Evolutionary conservation across 2,113 vertebrate genomes (phyloP).

Genomic region (Gulo gulo): DNA sequence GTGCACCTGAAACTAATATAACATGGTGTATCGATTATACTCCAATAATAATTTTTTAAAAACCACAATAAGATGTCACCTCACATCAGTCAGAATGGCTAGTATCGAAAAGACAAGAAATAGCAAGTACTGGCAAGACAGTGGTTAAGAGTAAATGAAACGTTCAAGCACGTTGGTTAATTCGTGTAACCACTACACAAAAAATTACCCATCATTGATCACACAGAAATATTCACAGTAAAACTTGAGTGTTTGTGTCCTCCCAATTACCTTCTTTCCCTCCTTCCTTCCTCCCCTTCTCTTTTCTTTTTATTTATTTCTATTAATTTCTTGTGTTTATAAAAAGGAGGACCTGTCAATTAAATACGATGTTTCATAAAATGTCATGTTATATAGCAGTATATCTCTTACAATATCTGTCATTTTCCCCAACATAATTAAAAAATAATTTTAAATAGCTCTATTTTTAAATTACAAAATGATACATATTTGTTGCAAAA

Average conservation of each 20-base stretch:
- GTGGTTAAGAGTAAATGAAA: not conserved
- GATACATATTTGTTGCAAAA: not conserved
- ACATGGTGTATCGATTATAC: not conserved
- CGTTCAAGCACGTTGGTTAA: not conserved
- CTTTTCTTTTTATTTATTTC: not conserved
- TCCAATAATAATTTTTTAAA: not conserved
- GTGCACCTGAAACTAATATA: not conserved
- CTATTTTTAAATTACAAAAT: not conserved
- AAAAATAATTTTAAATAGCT: not conserved
- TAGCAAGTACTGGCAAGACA: not conserved
- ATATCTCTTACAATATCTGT: not conserved
- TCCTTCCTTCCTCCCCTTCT: not conserved
- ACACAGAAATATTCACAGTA: not conserved
- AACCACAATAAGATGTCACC: not conserved
- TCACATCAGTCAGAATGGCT: not conserved
- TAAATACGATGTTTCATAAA: not conserved
- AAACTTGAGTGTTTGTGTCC: not conserved
- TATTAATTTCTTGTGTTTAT: not conserved
- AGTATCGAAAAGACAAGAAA: not conserved
- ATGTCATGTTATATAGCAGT: not conserved
- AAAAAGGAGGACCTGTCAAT: not conserved
- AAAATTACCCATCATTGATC: not conserved
- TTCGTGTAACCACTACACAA: not conserved
- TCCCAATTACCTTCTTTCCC: not conserved
- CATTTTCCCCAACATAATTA: not conserved